Evolutionary conservation across 30 jellyfish, hydroid and myxozoan genomes (phyloP), one percentile per base, ranked within the genome.

Genomic region (Haliclystus octoradiatus): DNA sequence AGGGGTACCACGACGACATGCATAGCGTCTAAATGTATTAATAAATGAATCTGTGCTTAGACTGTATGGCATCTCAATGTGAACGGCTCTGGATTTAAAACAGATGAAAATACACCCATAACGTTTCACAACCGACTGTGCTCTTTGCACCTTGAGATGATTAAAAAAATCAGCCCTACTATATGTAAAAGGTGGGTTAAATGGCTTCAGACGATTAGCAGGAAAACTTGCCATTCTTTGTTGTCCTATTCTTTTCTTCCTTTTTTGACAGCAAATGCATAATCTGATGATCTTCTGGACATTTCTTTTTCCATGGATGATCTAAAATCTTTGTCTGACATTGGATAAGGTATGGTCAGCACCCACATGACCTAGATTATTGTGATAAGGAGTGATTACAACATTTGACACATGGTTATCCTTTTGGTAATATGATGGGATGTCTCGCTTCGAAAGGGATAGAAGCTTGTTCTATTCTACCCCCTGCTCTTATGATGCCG

Each of bases 171-270:
- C 88, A 22, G 66, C 88, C 7, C 80, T 73, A 35, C 71, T 62
- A 50, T 62, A 29, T 2, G 84, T 73, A 46, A 73, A 53, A 25
- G 84, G 84, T 3, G 75, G 75, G 12, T n/a, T n/a, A 4, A 24
- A 69, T 14, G 52, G n/a, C 30, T 7, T 19, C 23, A 50, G 26
- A 22, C 84, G 25, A 49, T 74, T 71, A 30, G 31, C 61, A 33
- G 85, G 85, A 27, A 74, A 50, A 74, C 64, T 63, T 34, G 77
- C 69, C 71, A 74, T 74, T 70, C 64, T 74, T 33, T 74, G 85
- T 4, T 63, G 61, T 3, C 62, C 70, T 3, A 22, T 63, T 33
- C 62, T 19, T n/a, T n/a, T n/a, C n/a, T n/a, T n/a, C n/a, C n/a
- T n/a, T n/a, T n/a, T n/a, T n/a, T n/a, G n/a, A n/a, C n/a, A n/a